Base-by-base conservation (phyloP, 2,797 vertebrate genomes). In the Sebastes ruberrimus region DNA sequence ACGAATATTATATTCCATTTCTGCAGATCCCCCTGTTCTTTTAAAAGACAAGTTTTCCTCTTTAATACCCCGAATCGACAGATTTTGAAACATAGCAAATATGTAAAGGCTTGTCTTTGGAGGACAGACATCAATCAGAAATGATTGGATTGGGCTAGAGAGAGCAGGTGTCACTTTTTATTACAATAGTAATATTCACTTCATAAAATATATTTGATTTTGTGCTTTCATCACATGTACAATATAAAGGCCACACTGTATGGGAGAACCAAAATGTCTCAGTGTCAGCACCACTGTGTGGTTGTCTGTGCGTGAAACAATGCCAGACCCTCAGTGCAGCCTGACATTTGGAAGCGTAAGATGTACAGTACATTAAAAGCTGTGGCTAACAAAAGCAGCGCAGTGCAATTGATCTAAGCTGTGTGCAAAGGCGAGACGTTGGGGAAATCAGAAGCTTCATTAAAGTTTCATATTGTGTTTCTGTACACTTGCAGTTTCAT, bases 371-470 rank as follows among this genome's bases (percentile, higher is more conserved):
- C 82, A 86, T 91, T 89, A 88, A 90, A 88, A 86, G 78, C 79
- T 75, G 76, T 57, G 59, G 82, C 78, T 66, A 85, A 90, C 83
- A 88, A 89, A 86, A 86, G 73, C 82, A 82, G 42, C 25, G 35
- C 72, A 78, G 73, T 83, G 79, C 81, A 88, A 92, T 86, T 88
- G 88, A 93, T 93, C 84, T 90, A 64, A 85, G 85, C 76, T 84
- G 80, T 90, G 85, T 88, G 81, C 87, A 88, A 91, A 91, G 75
- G 86, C 81, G 90, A 83, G 88, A 89, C 94, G 77, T 87, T 86
- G 78, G 94, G 94, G 92, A 94, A 94, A 94, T 94, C 94, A 94
- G 81, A 92, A 86, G 80, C 90, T 90, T 94, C 92, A 94, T 94
- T 94, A 94, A 94, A 94, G 82, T 93, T 94, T 93, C 88, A 93